These are phyloP conservation scores for Rhagonycha lutea DNA, from an alignment of 2,888 invertebrate genomes.

Conservation along the genomic window DNA sequence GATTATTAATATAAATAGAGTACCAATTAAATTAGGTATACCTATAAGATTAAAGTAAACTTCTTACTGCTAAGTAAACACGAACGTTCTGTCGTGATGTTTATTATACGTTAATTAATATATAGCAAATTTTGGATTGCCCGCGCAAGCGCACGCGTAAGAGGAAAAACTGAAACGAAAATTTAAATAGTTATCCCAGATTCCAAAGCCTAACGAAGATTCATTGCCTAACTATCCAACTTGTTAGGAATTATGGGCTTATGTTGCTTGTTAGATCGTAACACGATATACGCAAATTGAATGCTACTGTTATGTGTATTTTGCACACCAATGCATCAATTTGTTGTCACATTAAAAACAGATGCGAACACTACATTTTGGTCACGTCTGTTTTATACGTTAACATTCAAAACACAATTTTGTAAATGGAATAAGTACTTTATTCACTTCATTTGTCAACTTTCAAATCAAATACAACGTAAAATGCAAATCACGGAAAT, in stretches of 20 bases:
- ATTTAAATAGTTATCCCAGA: not conserved
- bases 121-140: not conserved
- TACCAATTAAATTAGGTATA: not conserved
- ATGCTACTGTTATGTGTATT: conserved; percentile 12
- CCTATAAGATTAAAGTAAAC: not conserved
- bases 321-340: conserved; percentile 16
- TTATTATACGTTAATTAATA: not conserved
- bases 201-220: not conserved
- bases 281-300: conserved; percentile 17
- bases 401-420: conserved; percentile 19
- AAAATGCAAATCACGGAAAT: not conserved
- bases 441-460: conserved; percentile 1
- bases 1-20: not conserved
- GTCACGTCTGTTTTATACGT: conserved; percentile 18
- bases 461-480: not conserved
- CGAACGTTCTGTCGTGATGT: not conserved
- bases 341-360: conserved; percentile 20
- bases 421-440: conserved; percentile 6
- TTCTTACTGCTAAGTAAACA: not conserved
- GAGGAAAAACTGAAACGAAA: not conserved
- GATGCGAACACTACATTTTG: conserved; percentile 12
- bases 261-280: conserved; percentile 10
- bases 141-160: not conserved
- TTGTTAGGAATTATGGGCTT: conserved; percentile 13
- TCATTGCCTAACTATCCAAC: conserved; percentile 8